These are phyloP conservation scores for Euzophera pinguis DNA, from an alignment of 2,888 invertebrate species.

Conservation along the genomic window DNA sequence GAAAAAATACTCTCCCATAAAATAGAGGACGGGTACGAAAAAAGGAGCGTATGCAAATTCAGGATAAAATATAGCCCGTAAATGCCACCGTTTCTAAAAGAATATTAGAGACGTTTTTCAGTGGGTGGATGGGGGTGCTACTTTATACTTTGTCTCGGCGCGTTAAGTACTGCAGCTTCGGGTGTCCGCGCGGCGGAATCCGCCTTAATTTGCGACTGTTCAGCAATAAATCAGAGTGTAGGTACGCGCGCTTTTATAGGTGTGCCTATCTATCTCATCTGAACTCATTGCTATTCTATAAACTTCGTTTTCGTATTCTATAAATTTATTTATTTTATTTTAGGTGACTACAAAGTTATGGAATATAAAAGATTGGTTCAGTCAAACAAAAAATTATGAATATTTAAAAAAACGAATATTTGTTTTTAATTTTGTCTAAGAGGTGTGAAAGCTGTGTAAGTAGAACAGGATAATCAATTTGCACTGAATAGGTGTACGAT, in stretches of 20 bases:
- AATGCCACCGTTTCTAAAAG: conserved; percentile 82
- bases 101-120: conserved; percentile 82
- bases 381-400: too few species aligned
- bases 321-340: background rate
- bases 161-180: conserved; percentile 72
- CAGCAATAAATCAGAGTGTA: conserved; percentile 65
- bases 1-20: conserved; percentile 80
- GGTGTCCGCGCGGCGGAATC: conserved; percentile 67
- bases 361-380: too few species aligned
- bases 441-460: too few species aligned
- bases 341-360: too few species aligned
- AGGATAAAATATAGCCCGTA: conserved; percentile 82
- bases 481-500: too few species aligned
- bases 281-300: background rate
- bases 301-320: background rate
- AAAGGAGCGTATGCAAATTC: conserved; percentile 82
- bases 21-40: conserved; percentile 79
- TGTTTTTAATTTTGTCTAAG: too few species aligned
- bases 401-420: too few species aligned
- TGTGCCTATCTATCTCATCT: conserved; percentile 13
- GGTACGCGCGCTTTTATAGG: conserved; percentile 19
- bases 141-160: conserved; percentile 78
- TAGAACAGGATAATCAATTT: too few species aligned
- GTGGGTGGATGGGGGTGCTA: conserved; percentile 76
- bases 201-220: conserved; percentile 74